These are phyloP conservation scores for Catocala nupta DNA, from an alignment of 2,888 invertebrate species.

Conservation along the genomic window DNA sequence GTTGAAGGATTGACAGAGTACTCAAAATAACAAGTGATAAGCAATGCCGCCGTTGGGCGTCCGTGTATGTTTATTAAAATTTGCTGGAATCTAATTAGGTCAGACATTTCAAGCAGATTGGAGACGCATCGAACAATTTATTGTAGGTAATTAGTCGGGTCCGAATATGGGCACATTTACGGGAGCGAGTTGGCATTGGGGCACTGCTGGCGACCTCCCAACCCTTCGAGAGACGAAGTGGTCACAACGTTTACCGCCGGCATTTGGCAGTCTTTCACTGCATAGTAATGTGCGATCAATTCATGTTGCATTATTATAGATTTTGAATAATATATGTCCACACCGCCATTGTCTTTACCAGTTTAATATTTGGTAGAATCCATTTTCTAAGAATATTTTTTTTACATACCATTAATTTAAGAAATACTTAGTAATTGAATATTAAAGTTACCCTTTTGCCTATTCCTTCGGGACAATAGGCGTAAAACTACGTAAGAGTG, in stretches of 20 bases:
- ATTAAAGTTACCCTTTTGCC: too few species aligned
- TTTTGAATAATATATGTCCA: constrained; percentile 55
- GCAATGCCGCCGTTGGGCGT: background rate
- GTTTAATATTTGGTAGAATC: too few species aligned
- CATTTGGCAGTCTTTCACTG: constrained; percentile 79
- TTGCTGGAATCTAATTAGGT: constrained; percentile 30
- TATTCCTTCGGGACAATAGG: too few species aligned
- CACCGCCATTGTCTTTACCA: too few species aligned
- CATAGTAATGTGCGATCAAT: constrained; percentile 70
- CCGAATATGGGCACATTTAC: constrained; percentile 63
- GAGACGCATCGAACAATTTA: constrained; percentile 52
- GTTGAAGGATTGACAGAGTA: too few species aligned
- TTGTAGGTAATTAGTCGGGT: constrained; percentile 59
- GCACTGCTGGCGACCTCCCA: constrained; percentile 67
- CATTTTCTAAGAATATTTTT: too few species aligned
- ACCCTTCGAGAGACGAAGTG: constrained; percentile 65
- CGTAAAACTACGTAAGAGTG: too few species aligned
- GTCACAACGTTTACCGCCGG: constrained; percentile 73
- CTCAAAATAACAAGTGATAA: too few species aligned
- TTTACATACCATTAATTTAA: too few species aligned
- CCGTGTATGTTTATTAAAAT: background rate
- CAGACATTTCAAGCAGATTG: constrained; percentile 45
- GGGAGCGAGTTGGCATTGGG: constrained; percentile 65
- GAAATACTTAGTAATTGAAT: too few species aligned
- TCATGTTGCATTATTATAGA: constrained; percentile 61